Evolutionary conservation across 2,888 invertebrate genomes (phyloP), one percentile per base, ranked within the genome.

Genomic region (Synergus japonicus): DNA sequence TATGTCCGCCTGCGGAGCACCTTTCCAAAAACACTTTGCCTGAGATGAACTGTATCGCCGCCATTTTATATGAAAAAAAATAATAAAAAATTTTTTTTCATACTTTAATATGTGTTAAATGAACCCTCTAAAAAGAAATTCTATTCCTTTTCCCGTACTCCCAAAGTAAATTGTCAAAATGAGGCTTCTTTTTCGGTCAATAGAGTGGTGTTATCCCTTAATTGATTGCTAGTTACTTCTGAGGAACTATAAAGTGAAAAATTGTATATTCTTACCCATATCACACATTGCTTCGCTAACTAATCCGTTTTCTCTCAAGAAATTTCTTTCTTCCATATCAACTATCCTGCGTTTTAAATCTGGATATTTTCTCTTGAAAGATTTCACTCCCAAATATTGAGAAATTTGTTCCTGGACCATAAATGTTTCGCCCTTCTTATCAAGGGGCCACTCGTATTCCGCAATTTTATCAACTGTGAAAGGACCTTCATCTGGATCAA

Each of bases 321-420:
- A 98, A 89, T 97, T 97, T 79, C 97, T 94, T 91, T 99, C 99
- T 84, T 97, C 97, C 93, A 97, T 97, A 85, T 98, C 97, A 43
- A 98, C 96, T 83, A 96, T 93, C 78, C 98, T 94, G 79, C 98
- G 94, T 85, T 95, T 95, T 77, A 97, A 92, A 92, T 97, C 97
- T n/a, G 97, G 96, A 93, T 98, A 98, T 90, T 98, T 98, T 84
- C 99, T 94, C 92, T 99, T 99, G 92, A 99, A 99, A 80, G 98
- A 98, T 91, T 98, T 98, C 49, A 99, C 97, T 60, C 97, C 97
- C 82, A 99, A 94, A 93, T 97, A 98, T 91, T 98, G 97, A 0
- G 98, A 97, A 82, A 99, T 96, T 92, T 97, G 99, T 92, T 99
- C 99, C 92, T 99, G 98, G 80, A 99, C 95, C 96, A 98, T 97